phyloP scores from a whole-genome alignment of 2,797 vertebrate genomes.

The Sparidentex hasta region DNA sequence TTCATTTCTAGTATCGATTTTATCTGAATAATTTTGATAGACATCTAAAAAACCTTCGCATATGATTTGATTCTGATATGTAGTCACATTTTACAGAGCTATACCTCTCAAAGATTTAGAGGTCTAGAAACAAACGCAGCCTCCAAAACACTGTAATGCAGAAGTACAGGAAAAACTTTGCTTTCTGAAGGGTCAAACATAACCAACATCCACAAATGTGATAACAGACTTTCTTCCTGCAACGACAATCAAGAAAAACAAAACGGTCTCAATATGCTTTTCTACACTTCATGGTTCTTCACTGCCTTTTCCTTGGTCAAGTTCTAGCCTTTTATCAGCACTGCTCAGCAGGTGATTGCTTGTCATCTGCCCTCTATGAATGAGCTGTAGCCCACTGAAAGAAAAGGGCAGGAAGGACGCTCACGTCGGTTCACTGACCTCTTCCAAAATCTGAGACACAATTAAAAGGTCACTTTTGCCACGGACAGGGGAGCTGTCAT shows the following conservation, averaged over 20 bases:
- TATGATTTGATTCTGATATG: neutral
- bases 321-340: constrained; percentile 14
- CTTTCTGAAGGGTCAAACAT: neutral
- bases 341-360: constrained; percentile 35
- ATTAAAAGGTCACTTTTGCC: constrained; percentile 64
- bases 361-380: constrained; percentile 49
- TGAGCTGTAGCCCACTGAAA: constrained; percentile 44
- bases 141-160: neutral
- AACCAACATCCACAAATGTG: neutral
- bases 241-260: neutral
- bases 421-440: constrained; percentile 32
- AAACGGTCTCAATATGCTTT: constrained; percentile 5
- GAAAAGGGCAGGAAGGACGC: constrained; percentile 57
- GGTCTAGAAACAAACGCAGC: neutral
- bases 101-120: neutral
- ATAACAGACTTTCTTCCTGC: neutral
- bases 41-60: neutral
- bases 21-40: constrained; percentile 1
- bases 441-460: constrained; percentile 46
- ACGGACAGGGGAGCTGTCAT: constrained; percentile 48
- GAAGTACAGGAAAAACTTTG: neutral
- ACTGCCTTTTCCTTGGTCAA: constrained; percentile 19
- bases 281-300: neutral
- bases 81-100: neutral
- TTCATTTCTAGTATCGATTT: neutral